These are phyloP conservation scores for Macquaria australasica DNA, from an alignment of 2,113 vertebrate species.

Conservation along the genomic window DNA sequence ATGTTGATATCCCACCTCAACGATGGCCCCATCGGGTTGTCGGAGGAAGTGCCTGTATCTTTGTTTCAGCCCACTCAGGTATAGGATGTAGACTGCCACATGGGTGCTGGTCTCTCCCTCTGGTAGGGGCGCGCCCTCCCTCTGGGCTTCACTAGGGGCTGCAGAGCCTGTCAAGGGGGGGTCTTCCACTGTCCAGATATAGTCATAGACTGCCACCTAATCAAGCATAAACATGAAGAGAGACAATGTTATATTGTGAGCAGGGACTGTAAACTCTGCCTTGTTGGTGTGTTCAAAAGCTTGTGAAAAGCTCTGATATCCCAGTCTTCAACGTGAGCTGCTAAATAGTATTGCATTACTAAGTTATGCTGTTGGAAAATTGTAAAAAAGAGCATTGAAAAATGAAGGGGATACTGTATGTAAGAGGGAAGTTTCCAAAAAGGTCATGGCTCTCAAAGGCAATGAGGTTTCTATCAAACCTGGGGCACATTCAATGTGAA, in stretches of 20 bases:
- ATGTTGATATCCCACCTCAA: conserved; percentile 87
- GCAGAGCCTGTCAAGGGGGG: conserved; percentile 63
- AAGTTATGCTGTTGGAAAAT: background rate
- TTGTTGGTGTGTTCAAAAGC: background rate
- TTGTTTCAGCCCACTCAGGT: conserved; percentile 87
- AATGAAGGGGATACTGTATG: background rate
- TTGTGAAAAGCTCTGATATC: background rate
- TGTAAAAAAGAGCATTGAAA: background rate
- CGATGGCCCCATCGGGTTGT: conserved; percentile 89
- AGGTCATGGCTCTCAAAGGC: background rate
- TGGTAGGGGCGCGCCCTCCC: conserved; percentile 42
- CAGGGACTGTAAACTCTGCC: background rate
- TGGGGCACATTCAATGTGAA: background rate
- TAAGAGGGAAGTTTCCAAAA: background rate
- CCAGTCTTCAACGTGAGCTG: background rate
- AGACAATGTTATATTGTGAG: background rate
- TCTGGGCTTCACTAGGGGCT: conserved; percentile 72
- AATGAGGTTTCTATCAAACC: background rate
- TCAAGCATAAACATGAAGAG: conserved; percentile 71
- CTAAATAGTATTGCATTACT: background rate
- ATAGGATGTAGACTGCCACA: conserved; percentile 86
- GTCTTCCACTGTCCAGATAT: conserved; percentile 88
- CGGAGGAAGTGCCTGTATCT: conserved; percentile 91
- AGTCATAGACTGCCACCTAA: conserved; percentile 94
- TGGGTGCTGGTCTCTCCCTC: conserved; percentile 82